Conservation (phyloP, 2,113 vertebrate genomes). For the Alexandromys fortis region DNA sequence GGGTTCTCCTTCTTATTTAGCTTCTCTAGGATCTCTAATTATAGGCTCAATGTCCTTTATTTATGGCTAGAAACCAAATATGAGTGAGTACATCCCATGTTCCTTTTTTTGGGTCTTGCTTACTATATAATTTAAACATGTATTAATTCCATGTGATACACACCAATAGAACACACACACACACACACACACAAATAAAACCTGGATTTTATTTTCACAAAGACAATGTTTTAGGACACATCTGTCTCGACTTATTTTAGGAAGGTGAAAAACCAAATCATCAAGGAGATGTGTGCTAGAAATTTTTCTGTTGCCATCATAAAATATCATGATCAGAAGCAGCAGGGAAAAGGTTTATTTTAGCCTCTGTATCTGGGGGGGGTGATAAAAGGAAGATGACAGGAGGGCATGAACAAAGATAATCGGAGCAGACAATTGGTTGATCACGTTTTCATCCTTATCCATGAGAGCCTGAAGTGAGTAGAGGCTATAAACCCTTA, state of each 20-base stretch:
- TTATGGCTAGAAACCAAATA: too few species aligned
- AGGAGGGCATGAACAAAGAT: too few species aligned
- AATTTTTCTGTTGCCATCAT: too few species aligned
- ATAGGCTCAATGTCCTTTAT: too few species aligned
- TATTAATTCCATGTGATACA: background rate
- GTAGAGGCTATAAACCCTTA: background rate
- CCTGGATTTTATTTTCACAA: background rate
- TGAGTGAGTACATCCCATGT: too few species aligned
- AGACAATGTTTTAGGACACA: background rate
- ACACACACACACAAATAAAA: too few species aligned
- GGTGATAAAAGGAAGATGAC: background rate
- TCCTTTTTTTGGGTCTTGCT: too few species aligned
- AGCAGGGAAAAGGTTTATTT: background rate
- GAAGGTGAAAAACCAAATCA: background rate
- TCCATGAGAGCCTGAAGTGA: background rate
- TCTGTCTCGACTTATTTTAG: background rate
- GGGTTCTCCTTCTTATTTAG: too few species aligned
- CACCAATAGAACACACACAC: background rate
- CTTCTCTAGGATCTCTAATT: too few species aligned
- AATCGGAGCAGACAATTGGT: too few species aligned
- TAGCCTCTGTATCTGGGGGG: background rate
- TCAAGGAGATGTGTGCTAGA: background rate
- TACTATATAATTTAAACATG: background rate
- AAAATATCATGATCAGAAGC: background rate
- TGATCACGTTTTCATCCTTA: background rate